Conservation (phyloP, 2,113 vertebrate genomes). For the Morone chrysops region DNA sequence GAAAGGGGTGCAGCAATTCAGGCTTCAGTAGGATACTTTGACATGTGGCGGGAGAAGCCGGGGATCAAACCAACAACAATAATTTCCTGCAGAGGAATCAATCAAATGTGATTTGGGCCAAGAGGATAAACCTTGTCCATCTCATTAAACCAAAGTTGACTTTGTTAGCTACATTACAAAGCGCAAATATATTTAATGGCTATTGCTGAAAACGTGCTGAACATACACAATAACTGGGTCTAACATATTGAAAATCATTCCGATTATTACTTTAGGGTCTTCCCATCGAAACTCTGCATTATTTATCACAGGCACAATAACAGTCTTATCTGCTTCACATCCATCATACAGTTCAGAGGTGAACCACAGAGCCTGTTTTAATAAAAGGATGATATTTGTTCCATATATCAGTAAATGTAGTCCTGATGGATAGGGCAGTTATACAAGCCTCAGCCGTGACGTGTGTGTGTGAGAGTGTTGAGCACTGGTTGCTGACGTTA, state of each 20-base stretch:
- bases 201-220: not conserved
- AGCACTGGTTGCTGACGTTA: constrained; percentile 27
- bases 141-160: not conserved
- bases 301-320: not conserved
- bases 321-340: not conserved
- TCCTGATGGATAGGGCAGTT: not conserved
- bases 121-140: not conserved
- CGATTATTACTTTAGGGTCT: not conserved
- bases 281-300: not conserved
- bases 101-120: not conserved
- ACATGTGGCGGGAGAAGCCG: too few species aligned
- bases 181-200: not conserved
- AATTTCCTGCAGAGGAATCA: not conserved
- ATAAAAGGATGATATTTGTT: constrained; percentile 21
- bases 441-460: not conserved
- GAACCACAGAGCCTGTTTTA: not conserved
- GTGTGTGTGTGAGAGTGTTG: constrained; percentile 10
- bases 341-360: not conserved
- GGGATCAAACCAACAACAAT: too few species aligned
- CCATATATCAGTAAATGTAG: not conserved
- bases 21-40: too few species aligned
- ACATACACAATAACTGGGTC: not conserved
- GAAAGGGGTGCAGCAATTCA: too few species aligned
- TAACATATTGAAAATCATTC: not conserved
- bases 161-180: too few species aligned